Conservation (phyloP, 2,113 vertebrate species). For the Lanius ludovicianus region DNA sequence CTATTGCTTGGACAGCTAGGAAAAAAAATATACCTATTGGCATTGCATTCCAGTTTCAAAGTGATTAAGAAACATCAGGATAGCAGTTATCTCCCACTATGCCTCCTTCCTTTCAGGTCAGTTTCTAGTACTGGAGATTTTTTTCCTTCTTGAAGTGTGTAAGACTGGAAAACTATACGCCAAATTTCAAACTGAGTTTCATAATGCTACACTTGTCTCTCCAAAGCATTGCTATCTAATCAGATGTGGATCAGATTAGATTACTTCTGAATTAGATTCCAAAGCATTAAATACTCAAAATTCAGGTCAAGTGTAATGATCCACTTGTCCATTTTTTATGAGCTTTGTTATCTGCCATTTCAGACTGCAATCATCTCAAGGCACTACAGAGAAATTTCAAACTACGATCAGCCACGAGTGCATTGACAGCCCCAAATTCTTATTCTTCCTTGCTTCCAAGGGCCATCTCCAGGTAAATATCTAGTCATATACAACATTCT, state of each 20-base stretch:
- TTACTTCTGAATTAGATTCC: background rate
- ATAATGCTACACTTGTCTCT: background rate
- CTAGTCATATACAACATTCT: background rate
- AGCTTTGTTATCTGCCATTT: background rate
- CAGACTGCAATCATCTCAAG: background rate
- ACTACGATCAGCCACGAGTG: background rate
- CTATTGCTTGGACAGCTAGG: background rate
- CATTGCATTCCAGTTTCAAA: constrained; percentile 2
- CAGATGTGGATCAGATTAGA: background rate
- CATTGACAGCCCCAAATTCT: background rate
- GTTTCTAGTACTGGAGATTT: background rate
- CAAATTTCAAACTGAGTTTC: background rate
- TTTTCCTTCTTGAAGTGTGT: background rate
- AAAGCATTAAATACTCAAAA: background rate
- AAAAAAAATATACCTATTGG: background rate
- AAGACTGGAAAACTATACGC: background rate
- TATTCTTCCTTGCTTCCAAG: background rate
- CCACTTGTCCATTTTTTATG: background rate
- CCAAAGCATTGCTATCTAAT: background rate
- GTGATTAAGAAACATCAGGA: background rate
- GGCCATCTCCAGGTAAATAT: background rate
- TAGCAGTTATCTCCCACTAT: background rate
- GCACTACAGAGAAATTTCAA: background rate
- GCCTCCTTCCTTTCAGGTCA: background rate
- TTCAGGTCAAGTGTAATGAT: background rate